Evolutionary conservation across 2,113 vertebrate species (phyloP).

Genomic region (Ammodytes marinus): DNA sequence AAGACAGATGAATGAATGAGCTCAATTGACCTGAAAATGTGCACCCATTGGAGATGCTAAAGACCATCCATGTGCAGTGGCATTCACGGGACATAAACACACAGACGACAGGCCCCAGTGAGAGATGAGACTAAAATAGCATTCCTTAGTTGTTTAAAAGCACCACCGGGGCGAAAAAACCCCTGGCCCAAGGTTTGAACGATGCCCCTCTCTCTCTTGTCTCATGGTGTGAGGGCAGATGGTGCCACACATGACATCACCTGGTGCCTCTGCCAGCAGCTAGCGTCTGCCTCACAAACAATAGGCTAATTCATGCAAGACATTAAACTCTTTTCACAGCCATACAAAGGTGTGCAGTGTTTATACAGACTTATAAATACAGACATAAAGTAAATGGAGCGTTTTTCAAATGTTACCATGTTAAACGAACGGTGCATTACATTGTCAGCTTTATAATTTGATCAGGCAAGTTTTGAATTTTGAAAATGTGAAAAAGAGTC

Average conservation of each 20-base stretch:
- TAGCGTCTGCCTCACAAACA: slow-evolving; percentile 14
- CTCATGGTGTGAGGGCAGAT: slow-evolving; percentile 55
- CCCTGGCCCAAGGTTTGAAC: slow-evolving; percentile 33
- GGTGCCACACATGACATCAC: slow-evolving; percentile 53
- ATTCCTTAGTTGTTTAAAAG: slow-evolving; percentile 22
- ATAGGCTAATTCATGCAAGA: slow-evolving; percentile 30
- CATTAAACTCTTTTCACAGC: background rate
- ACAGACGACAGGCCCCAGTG: slow-evolving; percentile 39
- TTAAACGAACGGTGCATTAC: background rate
- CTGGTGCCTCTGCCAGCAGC: slow-evolving; percentile 34
- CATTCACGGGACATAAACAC: slow-evolving; percentile 68
- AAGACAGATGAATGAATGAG: slow-evolving; percentile 27
- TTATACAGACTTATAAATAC: background rate
- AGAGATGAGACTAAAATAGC: slow-evolving; percentile 41
- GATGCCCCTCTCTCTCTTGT: slow-evolving; percentile 12
- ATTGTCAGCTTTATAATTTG: background rate
- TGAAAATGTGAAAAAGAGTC: too few species aligned
- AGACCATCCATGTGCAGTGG: slow-evolving; percentile 42
- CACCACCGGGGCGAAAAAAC: background rate
- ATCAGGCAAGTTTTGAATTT: too few species aligned
- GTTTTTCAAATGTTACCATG: background rate
- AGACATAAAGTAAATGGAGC: background rate
- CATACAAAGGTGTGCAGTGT: background rate
- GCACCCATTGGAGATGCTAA: slow-evolving; percentile 34
- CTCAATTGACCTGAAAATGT: slow-evolving; percentile 65